These are phyloP conservation scores for Ceuthmochares aereus DNA, from an alignment of 2,113 vertebrate genomes.

Conservation along the genomic window DNA sequence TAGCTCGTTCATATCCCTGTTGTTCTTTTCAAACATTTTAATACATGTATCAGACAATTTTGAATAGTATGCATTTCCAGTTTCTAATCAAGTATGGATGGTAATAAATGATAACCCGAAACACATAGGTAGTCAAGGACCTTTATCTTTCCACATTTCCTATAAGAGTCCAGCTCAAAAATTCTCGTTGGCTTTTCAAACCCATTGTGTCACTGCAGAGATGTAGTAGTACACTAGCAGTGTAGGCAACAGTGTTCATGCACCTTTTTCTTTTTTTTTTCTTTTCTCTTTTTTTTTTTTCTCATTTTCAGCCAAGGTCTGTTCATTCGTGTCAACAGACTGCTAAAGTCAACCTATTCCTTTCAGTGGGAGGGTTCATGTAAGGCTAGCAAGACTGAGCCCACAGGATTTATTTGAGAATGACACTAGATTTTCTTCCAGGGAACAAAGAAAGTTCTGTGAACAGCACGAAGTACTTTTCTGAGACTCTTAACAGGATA, in stretches of 20 bases:
- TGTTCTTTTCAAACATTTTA: conserved; percentile 75
- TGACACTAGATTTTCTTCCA: conserved; percentile 39
- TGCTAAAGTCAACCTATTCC: neutral
- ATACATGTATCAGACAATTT: conserved; percentile 76
- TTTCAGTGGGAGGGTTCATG: neutral
- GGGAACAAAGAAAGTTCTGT: neutral
- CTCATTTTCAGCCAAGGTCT: neutral
- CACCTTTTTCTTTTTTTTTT: neutral
- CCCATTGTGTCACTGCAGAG: neutral
- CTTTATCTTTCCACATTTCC: conserved; percentile 63
- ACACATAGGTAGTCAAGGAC: conserved; percentile 74
- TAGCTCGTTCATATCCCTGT: conserved; percentile 81
- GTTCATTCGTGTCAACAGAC: neutral
- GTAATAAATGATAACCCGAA: conserved; percentile 77
- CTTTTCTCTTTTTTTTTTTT: neutral
- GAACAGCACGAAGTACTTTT: conserved; percentile 17
- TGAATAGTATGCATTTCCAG: conserved; percentile 79
- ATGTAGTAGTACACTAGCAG: conserved; percentile 48
- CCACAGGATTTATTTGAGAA: neutral
- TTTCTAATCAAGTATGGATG: conserved; percentile 74
- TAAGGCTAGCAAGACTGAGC: neutral
- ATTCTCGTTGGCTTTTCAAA: conserved; percentile 32
- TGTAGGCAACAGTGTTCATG: neutral
- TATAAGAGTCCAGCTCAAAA: conserved; percentile 40
- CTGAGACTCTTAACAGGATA: conserved; percentile 39